Conservation (phyloP, 2,113 vertebrate genomes). For the Peromyscus polionotus region DNA sequence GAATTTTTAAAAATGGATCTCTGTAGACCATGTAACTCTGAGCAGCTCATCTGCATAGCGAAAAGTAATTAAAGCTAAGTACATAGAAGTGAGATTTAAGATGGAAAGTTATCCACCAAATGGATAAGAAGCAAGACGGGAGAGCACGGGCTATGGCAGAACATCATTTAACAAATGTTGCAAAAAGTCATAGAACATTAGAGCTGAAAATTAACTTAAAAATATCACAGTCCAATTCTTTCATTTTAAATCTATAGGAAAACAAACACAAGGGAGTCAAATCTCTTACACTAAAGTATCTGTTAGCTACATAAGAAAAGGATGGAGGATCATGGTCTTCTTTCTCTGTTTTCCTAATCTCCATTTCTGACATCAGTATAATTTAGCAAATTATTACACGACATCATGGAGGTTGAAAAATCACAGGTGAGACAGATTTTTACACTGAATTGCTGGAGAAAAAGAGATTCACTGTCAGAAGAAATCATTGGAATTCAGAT, state of each 20-base stretch:
- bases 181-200: not conserved
- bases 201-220: constrained; percentile 28
- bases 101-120: not conserved
- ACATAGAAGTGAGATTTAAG: not conserved
- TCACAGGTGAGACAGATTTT: constrained; percentile 1
- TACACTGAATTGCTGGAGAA: not conserved
- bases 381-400: not conserved
- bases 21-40: not conserved
- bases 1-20: not conserved
- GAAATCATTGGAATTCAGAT: not conserved
- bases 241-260: not conserved
- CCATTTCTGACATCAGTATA: not conserved
- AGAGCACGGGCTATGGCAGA: not conserved
- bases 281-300: not conserved
- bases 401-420: not conserved
- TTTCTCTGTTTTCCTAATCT: not conserved
- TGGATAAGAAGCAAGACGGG: not conserved
- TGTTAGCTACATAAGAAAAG: not conserved
- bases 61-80: not conserved
- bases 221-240: not conserved
- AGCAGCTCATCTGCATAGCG: not conserved
- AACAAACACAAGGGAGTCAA: not conserved
- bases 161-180: not conserved
- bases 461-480: not conserved
- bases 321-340: not conserved